phyloP scores from a whole-genome alignment of 2,113 vertebrate genomes.

The Oreotragus oreotragus region DNA sequence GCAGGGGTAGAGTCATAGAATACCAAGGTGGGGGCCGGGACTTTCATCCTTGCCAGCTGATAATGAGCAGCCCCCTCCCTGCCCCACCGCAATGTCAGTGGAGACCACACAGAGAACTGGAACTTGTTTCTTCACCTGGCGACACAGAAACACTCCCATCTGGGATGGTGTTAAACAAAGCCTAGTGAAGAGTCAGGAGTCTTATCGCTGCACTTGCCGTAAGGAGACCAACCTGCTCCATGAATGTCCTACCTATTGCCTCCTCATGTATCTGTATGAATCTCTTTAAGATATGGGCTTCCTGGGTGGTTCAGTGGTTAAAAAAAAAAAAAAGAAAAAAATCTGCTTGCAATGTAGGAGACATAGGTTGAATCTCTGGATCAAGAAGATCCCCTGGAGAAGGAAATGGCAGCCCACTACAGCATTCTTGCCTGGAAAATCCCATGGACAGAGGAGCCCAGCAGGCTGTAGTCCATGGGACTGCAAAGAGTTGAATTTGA shows the following conservation, averaged over 20 bases:
- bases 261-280: neutral
- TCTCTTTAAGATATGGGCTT: neutral
- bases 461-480: neutral
- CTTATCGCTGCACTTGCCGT: too few relatives aligned
- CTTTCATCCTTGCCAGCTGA: neutral
- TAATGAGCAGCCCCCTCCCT: fast-evolving
- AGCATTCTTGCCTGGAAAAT: neutral
- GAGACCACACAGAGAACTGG: too few relatives aligned
- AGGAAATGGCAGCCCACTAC: neutral
- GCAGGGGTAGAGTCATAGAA: neutral
- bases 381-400: neutral
- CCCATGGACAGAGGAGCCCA: neutral
- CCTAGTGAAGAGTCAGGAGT: neutral
- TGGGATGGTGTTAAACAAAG: neutral
- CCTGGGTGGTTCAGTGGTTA: neutral
- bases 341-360: neutral
- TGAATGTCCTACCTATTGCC: neutral
- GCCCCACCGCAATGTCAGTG: neutral
- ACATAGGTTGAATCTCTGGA: neutral
- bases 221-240: too few relatives aligned
- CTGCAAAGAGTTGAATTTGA: neutral
- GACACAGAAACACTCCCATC: too few relatives aligned
- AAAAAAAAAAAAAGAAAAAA: neutral
- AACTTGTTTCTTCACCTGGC: neutral
- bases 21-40: too few relatives aligned